These are phyloP conservation scores for Uropsilus gracilis DNA, from an alignment of 2,113 vertebrate species.

Conservation along the genomic window DNA sequence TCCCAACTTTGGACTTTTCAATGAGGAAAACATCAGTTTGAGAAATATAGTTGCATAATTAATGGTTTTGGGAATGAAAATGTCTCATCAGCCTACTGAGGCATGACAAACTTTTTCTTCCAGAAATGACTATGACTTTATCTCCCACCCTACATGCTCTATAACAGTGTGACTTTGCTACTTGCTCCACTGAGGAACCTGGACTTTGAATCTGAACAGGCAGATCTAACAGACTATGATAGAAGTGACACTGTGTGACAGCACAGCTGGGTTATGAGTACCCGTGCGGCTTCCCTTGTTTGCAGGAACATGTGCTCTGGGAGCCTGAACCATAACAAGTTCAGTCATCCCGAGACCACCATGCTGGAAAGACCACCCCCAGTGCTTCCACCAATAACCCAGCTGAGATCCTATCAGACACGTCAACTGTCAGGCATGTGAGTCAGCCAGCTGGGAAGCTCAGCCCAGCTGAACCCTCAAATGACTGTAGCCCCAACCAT, in stretches of 20 bases:
- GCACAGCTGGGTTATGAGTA: background rate
- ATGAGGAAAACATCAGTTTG: background rate
- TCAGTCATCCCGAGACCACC: background rate
- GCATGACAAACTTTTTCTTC: background rate
- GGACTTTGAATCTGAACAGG: background rate
- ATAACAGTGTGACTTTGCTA: background rate
- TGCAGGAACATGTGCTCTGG: background rate
- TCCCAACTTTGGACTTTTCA: background rate
- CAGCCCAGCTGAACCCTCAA: background rate
- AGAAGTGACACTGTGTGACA: background rate
- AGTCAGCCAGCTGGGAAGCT: background rate
- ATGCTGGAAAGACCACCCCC: background rate
- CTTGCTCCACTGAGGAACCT: background rate
- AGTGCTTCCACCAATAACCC: background rate
- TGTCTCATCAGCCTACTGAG: background rate
- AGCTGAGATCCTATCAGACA: background rate
- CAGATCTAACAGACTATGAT: background rate
- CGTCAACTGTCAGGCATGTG: background rate
- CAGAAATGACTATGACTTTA: background rate
- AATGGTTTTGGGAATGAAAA: background rate
- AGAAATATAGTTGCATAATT: background rate
- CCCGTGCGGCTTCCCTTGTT: background rate
- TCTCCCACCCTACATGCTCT: background rate
- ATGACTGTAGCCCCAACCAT: background rate
- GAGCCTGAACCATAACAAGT: background rate